Percentiles rank a stretch among this genome's conserved stretches.
These are phyloP conservation scores for Polypterus bichir DNA, from an alignment of 2,113 vertebrate species.

Conservation along the genomic window DNA sequence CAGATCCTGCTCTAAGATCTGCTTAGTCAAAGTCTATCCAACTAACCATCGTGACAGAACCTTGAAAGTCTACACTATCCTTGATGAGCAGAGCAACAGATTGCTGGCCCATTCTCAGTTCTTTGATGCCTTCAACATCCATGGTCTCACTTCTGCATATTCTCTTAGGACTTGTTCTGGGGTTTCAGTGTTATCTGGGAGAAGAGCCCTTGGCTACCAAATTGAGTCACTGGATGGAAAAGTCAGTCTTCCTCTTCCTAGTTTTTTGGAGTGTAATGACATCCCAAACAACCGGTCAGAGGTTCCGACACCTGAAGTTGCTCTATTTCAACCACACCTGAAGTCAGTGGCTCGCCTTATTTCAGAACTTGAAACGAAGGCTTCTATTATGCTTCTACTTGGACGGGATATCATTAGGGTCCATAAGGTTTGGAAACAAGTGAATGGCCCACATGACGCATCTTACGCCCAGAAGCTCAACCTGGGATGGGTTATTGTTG, in stretches of 20 bases:
- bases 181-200: conserved; percentile 1
- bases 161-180: conserved; percentile 10
- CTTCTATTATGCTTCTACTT: conserved; percentile 2
- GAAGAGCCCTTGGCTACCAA: neutral
- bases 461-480: neutral
- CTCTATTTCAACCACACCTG: conserved; percentile 3
- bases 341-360: neutral
- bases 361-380: conserved; percentile 5
- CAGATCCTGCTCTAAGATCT: too few relatives aligned
- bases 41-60: too few relatives aligned
- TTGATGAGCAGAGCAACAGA: too few relatives aligned
- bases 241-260: conserved; percentile 1
- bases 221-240: conserved; percentile 6
- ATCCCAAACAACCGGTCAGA: conserved; percentile 6
- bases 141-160: neutral
- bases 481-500: conserved; percentile 10
- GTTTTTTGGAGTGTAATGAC: conserved; percentile 4
- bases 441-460: conserved; percentile 5
- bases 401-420: conserved; percentile 7
- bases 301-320: conserved; percentile 7
- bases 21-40: too few relatives aligned
- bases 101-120: too few relatives aligned
- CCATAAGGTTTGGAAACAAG: conserved; percentile 8
- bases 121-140: too few relatives aligned
- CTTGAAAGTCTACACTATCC: too few relatives aligned